Conservation (phyloP, 1,140 invertebrate species). For the Saccostrea glomerata region DNA sequence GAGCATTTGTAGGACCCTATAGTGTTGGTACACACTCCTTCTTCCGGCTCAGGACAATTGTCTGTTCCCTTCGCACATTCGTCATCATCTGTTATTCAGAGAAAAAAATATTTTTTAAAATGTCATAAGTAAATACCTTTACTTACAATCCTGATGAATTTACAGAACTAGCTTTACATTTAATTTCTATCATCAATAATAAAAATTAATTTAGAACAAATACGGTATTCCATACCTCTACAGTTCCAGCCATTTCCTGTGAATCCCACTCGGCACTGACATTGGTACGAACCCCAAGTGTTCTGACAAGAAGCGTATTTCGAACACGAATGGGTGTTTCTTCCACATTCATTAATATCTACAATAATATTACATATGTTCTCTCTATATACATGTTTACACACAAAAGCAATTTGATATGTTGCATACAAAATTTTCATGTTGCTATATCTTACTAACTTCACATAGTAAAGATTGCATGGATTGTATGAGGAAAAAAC, state of each 20-base stretch:
- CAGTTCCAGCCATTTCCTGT: not conserved
- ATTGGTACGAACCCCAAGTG: not conserved
- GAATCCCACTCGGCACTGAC: not conserved
- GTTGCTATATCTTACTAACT: too few relatives aligned
- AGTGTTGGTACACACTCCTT: not conserved
- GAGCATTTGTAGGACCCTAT: constrained; percentile 5
- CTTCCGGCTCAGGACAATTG: not conserved
- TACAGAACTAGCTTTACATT: too few relatives aligned
- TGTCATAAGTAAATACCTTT: too few relatives aligned
- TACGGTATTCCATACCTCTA: not conserved
- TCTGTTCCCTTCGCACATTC: not conserved
- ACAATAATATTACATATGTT: not conserved
- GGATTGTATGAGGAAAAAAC: not conserved
- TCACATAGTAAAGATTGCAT: not conserved
- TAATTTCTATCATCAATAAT: too few relatives aligned
- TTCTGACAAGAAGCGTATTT: not conserved
- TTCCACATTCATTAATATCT: constrained; percentile 20
- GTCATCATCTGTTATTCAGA: not conserved
- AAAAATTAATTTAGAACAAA: too few relatives aligned
- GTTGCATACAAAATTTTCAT: too few relatives aligned
- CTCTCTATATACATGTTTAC: too few relatives aligned
- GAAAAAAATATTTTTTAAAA: too few relatives aligned
- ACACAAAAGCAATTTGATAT: too few relatives aligned
- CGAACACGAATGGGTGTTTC: constrained; percentile 3
- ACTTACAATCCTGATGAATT: too few relatives aligned